A percentile compares a stretch with the other conserved stretches of the same genome.
phyloP scores from a whole-genome alignment of 2,888 invertebrate genomes.

The Clistopyga incitator region DNA sequence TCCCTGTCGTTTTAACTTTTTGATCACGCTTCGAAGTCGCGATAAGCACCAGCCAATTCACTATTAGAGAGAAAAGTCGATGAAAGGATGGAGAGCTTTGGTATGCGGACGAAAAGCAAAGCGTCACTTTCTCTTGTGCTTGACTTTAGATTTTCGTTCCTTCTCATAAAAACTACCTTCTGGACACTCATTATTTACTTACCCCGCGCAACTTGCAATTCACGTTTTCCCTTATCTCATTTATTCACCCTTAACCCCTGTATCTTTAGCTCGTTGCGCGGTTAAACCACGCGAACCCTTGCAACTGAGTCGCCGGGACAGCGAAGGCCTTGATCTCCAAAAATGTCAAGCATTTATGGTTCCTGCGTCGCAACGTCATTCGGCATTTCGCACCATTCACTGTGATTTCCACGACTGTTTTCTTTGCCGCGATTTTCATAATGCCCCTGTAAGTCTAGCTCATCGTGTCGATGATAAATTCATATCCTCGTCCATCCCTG shows the following conservation, averaged over 20 bases:
- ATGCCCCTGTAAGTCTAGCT: neutral
- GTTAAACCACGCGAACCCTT: slow-evolving; percentile 30
- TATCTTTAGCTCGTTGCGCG: slow-evolving; percentile 36
- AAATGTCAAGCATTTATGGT: neutral
- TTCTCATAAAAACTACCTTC: slow-evolving; percentile 58
- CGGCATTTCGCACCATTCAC: too few relatives aligned
- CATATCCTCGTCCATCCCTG: neutral
- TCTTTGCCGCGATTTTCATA: neutral
- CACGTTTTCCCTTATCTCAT: slow-evolving; percentile 48
- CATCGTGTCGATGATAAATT: slow-evolving; percentile 13
- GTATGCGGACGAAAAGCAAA: slow-evolving; percentile 15
- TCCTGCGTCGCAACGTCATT: neutral
- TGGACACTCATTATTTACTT: slow-evolving; percentile 73
- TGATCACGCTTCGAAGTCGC: slow-evolving; percentile 14
- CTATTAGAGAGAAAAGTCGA: slow-evolving; percentile 5
- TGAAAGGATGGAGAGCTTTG: slow-evolving; percentile 17
- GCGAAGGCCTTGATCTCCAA: neutral
- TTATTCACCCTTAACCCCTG: slow-evolving; percentile 31
- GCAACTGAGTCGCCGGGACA: slow-evolving; percentile 16
- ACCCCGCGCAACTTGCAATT: slow-evolving; percentile 69
- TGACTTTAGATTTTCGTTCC: slow-evolving; percentile 51
- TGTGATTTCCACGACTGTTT: neutral
- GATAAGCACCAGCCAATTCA: slow-evolving; percentile 28
- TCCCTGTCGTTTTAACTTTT: neutral
- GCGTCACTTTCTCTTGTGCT: slow-evolving; percentile 37